Evolutionary conservation across 2,797 vertebrate genomes (phyloP).

Genomic region (Phalloptychus januarius): DNA sequence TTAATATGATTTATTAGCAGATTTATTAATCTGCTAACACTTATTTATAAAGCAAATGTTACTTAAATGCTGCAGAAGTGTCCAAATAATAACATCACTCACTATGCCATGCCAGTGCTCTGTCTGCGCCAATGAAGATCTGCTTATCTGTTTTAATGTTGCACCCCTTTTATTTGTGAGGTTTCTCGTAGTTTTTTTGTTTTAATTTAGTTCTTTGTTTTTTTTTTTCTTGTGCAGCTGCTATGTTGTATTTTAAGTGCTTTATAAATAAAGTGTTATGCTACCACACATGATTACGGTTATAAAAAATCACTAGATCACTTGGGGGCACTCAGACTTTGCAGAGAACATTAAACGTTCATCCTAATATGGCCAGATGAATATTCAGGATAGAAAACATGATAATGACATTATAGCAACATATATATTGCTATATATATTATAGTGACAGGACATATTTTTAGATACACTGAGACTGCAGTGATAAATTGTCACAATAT

Average conservation of each 20-base stretch:
- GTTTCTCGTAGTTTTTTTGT: too few relatives aligned
- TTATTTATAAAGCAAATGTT: too few relatives aligned
- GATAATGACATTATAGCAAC: not conserved
- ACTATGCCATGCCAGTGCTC: not conserved
- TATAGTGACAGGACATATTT: not conserved
- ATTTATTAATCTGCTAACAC: too few relatives aligned
- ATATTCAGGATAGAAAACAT: not conserved
- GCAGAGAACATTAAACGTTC: not conserved
- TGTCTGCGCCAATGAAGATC: not conserved
- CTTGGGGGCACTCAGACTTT: not conserved
- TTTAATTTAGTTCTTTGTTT: too few relatives aligned
- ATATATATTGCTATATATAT: too few relatives aligned
- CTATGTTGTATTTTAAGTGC: too few relatives aligned
- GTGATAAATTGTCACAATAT: not conserved
- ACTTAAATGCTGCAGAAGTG: not conserved
- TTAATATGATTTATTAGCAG: too few relatives aligned
- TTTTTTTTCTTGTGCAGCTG: too few relatives aligned
- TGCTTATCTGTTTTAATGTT: too few relatives aligned
- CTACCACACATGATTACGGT: not conserved
- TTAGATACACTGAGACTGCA: not conserved
- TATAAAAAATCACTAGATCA: not conserved
- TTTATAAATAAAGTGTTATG: too few relatives aligned
- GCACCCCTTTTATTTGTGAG: too few relatives aligned
- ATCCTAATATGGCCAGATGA: not conserved
- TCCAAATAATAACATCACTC: not conserved